A percentile compares a stretch with the other conserved stretches of the same genome.
These are phyloP conservation scores for Copsychus sechellarum DNA, from an alignment of 2,113 vertebrate genomes.

Conservation along the genomic window DNA sequence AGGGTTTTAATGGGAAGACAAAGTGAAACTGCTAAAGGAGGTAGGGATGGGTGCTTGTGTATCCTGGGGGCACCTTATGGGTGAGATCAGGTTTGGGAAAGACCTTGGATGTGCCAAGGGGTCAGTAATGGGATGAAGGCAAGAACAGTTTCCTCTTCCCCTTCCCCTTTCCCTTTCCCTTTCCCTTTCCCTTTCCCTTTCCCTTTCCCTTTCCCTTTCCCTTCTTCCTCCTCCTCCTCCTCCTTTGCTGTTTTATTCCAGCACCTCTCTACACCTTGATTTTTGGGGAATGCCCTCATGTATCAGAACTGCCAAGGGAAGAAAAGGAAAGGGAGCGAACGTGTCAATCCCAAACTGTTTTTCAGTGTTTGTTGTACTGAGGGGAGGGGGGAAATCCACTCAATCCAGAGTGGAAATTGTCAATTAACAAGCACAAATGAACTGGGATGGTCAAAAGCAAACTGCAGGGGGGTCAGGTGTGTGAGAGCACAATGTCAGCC, in stretches of 20 bases:
- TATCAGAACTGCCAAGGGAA: neutral
- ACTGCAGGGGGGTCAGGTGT: neutral
- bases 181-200: too few relatives aligned
- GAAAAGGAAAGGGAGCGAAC: neutral
- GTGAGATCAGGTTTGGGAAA: neutral
- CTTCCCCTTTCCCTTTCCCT: too few relatives aligned
- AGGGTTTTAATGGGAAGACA: neutral
- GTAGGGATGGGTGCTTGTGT: neutral
- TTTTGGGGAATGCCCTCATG: neutral
- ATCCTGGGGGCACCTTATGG: accelerated
- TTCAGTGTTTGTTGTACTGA: neutral
- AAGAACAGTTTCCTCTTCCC: neutral
- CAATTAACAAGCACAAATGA: neutral
- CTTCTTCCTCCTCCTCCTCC: neutral
- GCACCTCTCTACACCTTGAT: neutral
- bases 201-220: accelerated
- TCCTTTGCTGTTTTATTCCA: neutral
- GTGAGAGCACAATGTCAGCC: neutral
- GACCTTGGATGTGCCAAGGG: neutral
- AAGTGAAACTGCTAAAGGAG: neutral
- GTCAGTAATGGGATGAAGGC: neutral
- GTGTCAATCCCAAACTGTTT: neutral
- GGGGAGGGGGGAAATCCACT: neutral
- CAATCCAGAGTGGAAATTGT: neutral
- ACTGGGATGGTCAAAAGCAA: neutral